These are phyloP conservation scores for Xiphias gladius DNA, from an alignment of 2,113 vertebrate species.

Conservation along the genomic window DNA sequence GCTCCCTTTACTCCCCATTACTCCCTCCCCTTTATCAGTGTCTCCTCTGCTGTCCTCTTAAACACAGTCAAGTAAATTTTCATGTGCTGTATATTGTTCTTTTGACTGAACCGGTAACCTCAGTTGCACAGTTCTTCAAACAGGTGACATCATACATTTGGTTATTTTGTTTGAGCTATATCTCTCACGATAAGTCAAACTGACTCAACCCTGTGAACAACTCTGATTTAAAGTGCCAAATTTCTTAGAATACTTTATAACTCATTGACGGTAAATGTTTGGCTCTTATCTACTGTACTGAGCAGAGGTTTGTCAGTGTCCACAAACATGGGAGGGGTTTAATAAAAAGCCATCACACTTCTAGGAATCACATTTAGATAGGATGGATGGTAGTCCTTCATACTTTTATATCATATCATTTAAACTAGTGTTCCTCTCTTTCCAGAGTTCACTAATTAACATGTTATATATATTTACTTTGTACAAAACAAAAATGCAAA, in stretches of 20 bases:
- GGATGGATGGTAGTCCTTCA: constrained; percentile 18
- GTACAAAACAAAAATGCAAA: too few relatives aligned
- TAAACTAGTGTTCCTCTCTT: neutral
- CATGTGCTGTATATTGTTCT: neutral
- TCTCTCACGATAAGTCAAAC: constrained; percentile 20
- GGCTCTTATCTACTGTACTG: neutral
- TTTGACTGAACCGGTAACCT: neutral
- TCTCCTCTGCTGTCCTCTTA: neutral
- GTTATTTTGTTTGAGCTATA: neutral
- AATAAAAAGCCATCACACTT: constrained; percentile 8
- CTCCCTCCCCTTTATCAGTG: neutral
- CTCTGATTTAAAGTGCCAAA: constrained; percentile 30
- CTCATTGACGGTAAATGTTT: neutral
- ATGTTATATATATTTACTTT: too few relatives aligned
- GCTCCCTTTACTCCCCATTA: too few relatives aligned
- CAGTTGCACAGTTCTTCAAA: constrained; percentile 8
- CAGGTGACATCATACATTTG: neutral
- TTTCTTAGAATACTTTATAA: constrained; percentile 27
- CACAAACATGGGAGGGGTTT: constrained; percentile 4
- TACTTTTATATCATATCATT: constrained; percentile 3
- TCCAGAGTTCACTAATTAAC: too few relatives aligned
- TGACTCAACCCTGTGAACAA: neutral
- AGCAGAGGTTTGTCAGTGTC: constrained; percentile 18
- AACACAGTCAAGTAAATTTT: constrained; percentile 9
- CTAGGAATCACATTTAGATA: constrained; percentile 13